Base-by-base conservation (phyloP, 2,888 invertebrate genomes). In the Rhagophthalmus giganteus region DNA sequence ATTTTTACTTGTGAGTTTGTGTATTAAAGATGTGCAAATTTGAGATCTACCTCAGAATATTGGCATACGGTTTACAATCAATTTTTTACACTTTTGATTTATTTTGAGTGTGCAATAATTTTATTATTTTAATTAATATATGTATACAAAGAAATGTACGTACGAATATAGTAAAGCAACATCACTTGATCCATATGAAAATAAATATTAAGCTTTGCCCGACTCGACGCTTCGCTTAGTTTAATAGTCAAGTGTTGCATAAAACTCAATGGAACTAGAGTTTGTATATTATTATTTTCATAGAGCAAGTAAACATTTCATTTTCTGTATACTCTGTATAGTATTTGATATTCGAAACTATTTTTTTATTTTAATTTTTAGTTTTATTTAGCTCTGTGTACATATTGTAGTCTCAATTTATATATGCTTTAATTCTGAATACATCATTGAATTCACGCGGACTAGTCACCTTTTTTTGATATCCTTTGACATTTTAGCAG, bases 331-430 rank as follows among this genome's bases (percentile, higher is more conserved):
- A 50, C 11, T n/a, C n/a, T 44, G 45, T 52, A 47, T 46, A 52
- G 41, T 37, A 41, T 47, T 52, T 48, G 34, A 40, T 48, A 48
- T 35, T 34, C 11, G 11, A 47, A 34, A 40, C 28, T 20, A 16
- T 46, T 33, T 26, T 48, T 48, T 49, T 55, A 37, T 50, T 50
- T 41, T 42, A 47, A 38, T 31, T n/a, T n/a, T 53, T 49, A 41
- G 37, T 42, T 47, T 37, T 31, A 44, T 33, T 44, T 44, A 50
- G 50, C 34, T 51, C 31, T 52, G 46, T 58, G 58, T 58, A 58
- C 42, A 58, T 58, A 58, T 42, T 51, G 56, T 58, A 56, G 56
- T 58, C 20, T 48, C 40, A 38, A 45, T 58, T 56, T 56, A 49
- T 56, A 56, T 57, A 53, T 48, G 48, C 55, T 42, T 55, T 55